Evolutionary conservation across 2,797 vertebrate genomes (phyloP).

Genomic region (Cuniculus paca): DNA sequence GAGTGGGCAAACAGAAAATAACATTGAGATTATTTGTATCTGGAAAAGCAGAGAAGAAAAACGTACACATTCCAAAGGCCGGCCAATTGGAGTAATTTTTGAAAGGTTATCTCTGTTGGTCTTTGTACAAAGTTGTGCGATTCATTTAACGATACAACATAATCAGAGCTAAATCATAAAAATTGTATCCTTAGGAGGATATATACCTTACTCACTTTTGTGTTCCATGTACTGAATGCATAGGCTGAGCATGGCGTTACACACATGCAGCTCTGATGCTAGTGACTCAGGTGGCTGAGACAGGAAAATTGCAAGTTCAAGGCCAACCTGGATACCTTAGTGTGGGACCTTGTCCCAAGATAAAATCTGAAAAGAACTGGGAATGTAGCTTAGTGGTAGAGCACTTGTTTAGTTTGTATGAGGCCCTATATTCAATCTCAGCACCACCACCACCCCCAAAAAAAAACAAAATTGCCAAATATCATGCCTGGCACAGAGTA

Average conservation of each 20-base stretch:
- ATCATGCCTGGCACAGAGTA: neutral
- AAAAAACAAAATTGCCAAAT: neutral
- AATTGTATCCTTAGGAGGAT: neutral
- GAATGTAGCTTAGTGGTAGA: neutral
- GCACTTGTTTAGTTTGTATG: neutral
- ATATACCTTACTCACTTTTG: neutral
- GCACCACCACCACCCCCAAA: neutral
- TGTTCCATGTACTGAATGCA: neutral
- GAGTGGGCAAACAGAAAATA: neutral
- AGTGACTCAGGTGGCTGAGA: neutral
- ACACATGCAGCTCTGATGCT: neutral
- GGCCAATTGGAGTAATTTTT: neutral
- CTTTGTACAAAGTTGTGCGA: conserved; percentile 38
- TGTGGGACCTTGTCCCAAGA: neutral
- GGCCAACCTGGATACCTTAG: neutral
- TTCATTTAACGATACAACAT: neutral
- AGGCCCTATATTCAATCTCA: neutral
- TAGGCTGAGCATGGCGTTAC: neutral
- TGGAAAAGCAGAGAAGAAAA: neutral
- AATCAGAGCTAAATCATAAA: conserved; percentile 10
- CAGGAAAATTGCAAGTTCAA: neutral
- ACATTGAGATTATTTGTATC: neutral
- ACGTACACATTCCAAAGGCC: neutral
- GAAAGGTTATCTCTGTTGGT: conserved; percentile 5
- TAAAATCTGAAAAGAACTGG: neutral